Evolutionary conservation across 2,888 invertebrate species (phyloP), one percentile per base, ranked within the genome.

Genomic region (Anagyrus pseudococci): DNA sequence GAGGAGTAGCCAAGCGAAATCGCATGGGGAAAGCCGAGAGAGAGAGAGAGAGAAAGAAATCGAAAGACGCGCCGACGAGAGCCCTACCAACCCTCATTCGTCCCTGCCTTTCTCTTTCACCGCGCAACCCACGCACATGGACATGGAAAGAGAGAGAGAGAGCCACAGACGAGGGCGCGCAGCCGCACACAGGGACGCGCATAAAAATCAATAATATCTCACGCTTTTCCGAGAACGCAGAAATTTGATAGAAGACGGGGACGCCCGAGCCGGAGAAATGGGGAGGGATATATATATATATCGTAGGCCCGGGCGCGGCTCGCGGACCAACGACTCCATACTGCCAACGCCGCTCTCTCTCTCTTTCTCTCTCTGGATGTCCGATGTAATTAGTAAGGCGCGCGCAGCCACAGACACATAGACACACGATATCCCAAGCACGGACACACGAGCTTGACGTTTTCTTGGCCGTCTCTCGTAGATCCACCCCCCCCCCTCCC

Each of bases 141-240:
- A 29, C 10, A 29, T 29, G 10, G 4, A 29, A 7, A 29, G 4
- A 29, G 4, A 29, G 4, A 29, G 4, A 29, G 4, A 29, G 4
- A 29, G 2, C 10, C 67, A 4, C 43, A 20, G 43, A 22, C 49
- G 22, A 44, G 37, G 50, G 33, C 29, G 20, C 29, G 46, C 29
- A 49, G n/a, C 22, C 20, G 13, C 67, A 63, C 60, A 48, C 50
- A 59, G 68, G 53, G 60, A 62, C 68, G 41, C 58, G 72, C 75
- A 77, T 76, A 76, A 78, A 80, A 80, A 80, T 80, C 80, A 80
- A 80, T 80, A 80, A 80, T 77, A 78, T 80, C 80, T 80, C 77
- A 75, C 70, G 77, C 76, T 78, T 78, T 78, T 37, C 77, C 73
- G 74, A 73, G 76, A 77, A 73, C 72, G 64, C 70, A 72, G 73